Percentiles rank a stretch among this genome's conserved stretches.
Evolutionary conservation across 2,113 vertebrate genomes (phyloP).

Genomic region (Mormoops blainvillei): DNA sequence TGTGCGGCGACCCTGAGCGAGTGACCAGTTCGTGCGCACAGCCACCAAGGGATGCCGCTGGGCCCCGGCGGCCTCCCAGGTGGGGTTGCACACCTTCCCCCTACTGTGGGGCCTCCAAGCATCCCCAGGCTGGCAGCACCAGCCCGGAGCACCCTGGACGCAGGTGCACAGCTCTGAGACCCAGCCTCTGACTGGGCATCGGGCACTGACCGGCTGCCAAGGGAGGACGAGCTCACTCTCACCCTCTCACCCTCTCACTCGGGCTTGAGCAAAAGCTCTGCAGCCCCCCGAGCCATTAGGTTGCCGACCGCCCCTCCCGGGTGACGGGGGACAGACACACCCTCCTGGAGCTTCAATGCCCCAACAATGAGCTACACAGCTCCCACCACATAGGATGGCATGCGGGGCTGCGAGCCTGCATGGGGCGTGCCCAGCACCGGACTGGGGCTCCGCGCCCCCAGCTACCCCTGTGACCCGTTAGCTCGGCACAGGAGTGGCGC

Average conservation of each 20-base stretch:
- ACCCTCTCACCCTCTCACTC: background rate
- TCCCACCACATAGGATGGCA: background rate
- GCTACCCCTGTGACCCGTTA: too few relatives aligned
- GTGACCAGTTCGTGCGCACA: rapidly evolving
- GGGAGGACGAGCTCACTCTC: too few relatives aligned
- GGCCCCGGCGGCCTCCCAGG: rapidly evolving
- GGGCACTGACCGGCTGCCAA: background rate
- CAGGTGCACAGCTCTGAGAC: background rate
- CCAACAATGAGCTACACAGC: too few relatives aligned
- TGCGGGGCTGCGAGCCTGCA: rapidly evolving
- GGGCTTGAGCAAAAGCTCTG: too few relatives aligned
- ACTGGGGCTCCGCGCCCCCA: too few relatives aligned
- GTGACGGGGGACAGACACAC: too few relatives aligned
- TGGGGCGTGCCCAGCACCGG: too few relatives aligned
- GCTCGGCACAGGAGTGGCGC: too few relatives aligned
- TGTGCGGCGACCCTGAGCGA: rapidly evolving
- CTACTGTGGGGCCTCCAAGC: background rate
- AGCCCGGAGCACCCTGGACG: too few relatives aligned
- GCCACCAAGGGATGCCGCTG: background rate
- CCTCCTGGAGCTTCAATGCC: too few relatives aligned
- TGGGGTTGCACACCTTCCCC: background rate
- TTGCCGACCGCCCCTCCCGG: too few relatives aligned
- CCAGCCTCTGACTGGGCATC: rapidly evolving
- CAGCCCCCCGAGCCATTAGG: background rate
- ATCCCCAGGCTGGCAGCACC: rapidly evolving